Evolutionary conservation across 2,113 vertebrate genomes (phyloP).

Genomic region (Glaucomys volans): DNA sequence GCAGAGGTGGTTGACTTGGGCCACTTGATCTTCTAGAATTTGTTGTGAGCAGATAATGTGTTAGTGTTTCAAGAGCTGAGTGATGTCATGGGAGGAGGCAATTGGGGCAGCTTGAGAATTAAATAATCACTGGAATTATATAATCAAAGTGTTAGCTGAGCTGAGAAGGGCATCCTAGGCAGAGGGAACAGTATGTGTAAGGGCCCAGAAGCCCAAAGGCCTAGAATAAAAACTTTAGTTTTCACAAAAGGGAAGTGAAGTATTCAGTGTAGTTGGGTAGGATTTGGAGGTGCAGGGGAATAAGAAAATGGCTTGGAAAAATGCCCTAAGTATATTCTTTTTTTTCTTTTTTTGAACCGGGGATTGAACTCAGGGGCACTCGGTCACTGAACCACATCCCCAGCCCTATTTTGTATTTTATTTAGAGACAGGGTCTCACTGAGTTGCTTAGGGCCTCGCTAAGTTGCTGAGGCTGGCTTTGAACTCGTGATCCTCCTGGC

Average conservation of each 20-base stretch:
- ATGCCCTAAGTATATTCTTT: no score
- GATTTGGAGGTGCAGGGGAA: not conserved
- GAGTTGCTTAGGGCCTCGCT: no score
- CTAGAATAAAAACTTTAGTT: not conserved
- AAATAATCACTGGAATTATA: not conserved
- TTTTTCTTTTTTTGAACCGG: no score
- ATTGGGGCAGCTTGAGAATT: not conserved
- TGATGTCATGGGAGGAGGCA: not conserved
- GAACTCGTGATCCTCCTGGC: no score
- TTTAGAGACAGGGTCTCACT: no score
- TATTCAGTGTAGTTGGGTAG: not conserved
- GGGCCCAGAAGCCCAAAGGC: not conserved
- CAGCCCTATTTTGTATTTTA: no score
- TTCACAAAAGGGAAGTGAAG: not conserved
- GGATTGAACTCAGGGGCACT: no score
- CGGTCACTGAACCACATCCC: no score
- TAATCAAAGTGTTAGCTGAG: not conserved
- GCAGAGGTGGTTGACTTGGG: not conserved
- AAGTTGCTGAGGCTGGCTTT: no score
- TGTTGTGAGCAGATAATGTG: not conserved
- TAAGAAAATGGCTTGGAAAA: slow-evolving; percentile 6
- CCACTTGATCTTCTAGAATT: not conserved
- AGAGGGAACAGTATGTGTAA: not conserved
- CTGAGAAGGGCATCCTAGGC: not conserved
- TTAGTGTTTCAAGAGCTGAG: not conserved